phyloP scores from a whole-genome alignment of 1,140 invertebrate genomes.

The Caerostris darwini region DNA sequence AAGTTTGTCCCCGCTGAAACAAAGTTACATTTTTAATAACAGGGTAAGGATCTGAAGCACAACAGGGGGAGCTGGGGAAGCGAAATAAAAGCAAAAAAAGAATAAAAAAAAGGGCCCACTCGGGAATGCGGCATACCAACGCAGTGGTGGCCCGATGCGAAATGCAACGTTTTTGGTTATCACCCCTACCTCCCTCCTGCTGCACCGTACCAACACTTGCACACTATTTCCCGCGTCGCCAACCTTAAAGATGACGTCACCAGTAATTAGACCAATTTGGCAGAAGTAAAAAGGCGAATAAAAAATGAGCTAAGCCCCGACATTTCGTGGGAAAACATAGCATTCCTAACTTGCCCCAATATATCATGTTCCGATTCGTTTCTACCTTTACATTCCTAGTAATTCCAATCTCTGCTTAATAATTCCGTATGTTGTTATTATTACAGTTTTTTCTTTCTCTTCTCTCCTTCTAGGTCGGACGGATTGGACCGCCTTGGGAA shows the following conservation, averaged over 20 bases:
- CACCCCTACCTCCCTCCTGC: conserved; percentile 13
- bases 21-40: conserved; percentile 78
- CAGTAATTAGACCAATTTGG: conserved; percentile 76
- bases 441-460: conserved; percentile 59
- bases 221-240: conserved; percentile 70
- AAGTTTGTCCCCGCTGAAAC: conserved; percentile 74
- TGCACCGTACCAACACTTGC: conserved; percentile 31
- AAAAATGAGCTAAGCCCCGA: conserved; percentile 71
- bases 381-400: conserved; percentile 77
- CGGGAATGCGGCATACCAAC: conserved; percentile 58
- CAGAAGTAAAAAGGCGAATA: conserved; percentile 73
- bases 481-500: conserved; percentile 55
- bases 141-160: conserved; percentile 68
- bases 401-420: conserved; percentile 76
- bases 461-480: conserved; percentile 71
- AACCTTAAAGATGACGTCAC: conserved; percentile 48
- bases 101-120: not conserved
- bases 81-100: conserved; percentile 40
- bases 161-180: conserved; percentile 67
- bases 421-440: conserved; percentile 77
- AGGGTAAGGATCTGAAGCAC: conserved; percentile 59
- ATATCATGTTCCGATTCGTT: conserved; percentile 77
- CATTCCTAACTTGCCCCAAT: conserved; percentile 66
- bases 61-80: conserved; percentile 25
- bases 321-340: conserved; percentile 76